Evolutionary conservation across 2,888 invertebrate species (phyloP), one percentile per base, ranked within the genome.

Genomic region (Apeira syringaria): DNA sequence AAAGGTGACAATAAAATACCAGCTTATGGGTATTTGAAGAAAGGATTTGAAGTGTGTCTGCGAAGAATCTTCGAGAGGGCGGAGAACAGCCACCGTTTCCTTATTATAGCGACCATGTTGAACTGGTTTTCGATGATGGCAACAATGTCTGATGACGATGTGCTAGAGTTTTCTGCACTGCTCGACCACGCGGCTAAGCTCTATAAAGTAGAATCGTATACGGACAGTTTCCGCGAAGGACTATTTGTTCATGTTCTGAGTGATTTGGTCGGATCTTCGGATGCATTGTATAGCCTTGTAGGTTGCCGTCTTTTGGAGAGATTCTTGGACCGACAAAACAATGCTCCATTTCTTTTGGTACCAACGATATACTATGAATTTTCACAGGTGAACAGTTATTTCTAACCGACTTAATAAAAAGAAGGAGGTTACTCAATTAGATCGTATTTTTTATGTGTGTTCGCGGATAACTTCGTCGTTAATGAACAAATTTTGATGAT

Each of bases 31-130:
- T 72, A 75, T 25, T 56, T 92, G 37, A 78, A 76, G 22, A 90
- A 83, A 51, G 91, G 91, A 1, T 77, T 92, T 4, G 92, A 92
- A 59, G 83, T 91, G 0, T 92, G 92, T 50, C 59, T 93, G 1
- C 78, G 88, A 17, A 79, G 91, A 10, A 82, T 91, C 6, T 86
- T 92, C 8, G 80, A 85, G 31, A 85, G 91, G 50, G 77, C 91
- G 7, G 59, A 76, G 2, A 91, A 91, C 35, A 56, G 71, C 2
- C 80, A 91, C 53, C 67, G 92, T 7, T 59, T 92, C 12, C 63
- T 77, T 6, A 78, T 92, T 30, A 80, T 92, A 10, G 73, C 75
- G 3, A 80, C 75, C 1, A 90, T 92, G 82, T 61, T 92, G 25
- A 74, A 84, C 34, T 91, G 92, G 91, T 80, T 88, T 28, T 70